These are phyloP conservation scores for Cavia porcellus DNA, from an alignment of 2,113 vertebrate species.

Conservation along the genomic window DNA sequence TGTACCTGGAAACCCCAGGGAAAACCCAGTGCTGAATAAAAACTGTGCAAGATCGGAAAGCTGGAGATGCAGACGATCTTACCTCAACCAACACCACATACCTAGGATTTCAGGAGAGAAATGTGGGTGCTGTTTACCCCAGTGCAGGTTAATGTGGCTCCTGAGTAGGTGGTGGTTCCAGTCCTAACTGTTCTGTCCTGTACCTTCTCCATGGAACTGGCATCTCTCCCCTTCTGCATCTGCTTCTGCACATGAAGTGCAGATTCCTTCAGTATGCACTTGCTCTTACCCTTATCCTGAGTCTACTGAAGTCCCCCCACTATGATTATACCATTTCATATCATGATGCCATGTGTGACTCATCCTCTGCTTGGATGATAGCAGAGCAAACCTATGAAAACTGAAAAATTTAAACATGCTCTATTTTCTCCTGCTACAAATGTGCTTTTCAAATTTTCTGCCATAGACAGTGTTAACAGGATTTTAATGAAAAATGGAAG, in stretches of 20 bases:
- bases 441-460: background rate
- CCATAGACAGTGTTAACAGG: background rate
- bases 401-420: no score
- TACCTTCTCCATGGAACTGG: background rate
- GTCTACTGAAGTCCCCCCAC: no score
- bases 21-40: background rate
- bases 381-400: background rate
- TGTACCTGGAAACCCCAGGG: no score
- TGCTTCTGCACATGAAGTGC: background rate
- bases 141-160: no score
- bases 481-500: background rate
- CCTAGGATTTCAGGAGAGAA: no score
- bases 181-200: background rate
- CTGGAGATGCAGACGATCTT: no score
- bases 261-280: background rate
- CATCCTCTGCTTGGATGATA: background rate
- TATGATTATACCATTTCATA: no score
- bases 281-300: accelerated
- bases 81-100: no score
- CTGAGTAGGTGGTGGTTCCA: background rate
- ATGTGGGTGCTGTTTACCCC: no score
- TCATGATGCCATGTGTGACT: accelerated
- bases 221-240: background rate
- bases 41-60: background rate
- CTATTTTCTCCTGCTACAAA: background rate